A percentile compares a stretch with the other conserved stretches of the same genome.
These are phyloP conservation scores for Sebastes trivittatus DNA, from an alignment of 2,797 vertebrate species.

Conservation along the genomic window DNA sequence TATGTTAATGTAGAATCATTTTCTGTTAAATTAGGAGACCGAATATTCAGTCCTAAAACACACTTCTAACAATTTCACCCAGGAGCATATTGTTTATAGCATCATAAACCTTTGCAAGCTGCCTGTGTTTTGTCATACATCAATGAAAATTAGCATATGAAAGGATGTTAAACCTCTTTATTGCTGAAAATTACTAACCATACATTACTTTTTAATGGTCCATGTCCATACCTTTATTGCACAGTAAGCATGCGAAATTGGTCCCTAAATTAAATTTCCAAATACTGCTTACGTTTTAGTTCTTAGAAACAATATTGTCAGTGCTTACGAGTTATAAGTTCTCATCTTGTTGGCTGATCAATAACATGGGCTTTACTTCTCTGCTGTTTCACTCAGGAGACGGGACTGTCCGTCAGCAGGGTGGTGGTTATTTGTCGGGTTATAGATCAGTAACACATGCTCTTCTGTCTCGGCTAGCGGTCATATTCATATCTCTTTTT, in stretches of 20 bases:
- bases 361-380: slow-evolving; percentile 7
- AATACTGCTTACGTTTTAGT: neutral
- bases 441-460: slow-evolving; percentile 34
- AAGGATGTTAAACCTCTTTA: neutral
- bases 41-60: neutral
- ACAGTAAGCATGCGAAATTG: neutral
- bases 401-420: neutral
- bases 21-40: neutral
- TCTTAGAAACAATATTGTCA: neutral
- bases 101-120: neutral
- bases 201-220: neutral
- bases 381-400: neutral
- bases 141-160: neutral
- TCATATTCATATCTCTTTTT: slow-evolving; percentile 21
- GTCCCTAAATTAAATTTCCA: neutral
- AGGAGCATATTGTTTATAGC: neutral
- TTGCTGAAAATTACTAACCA: neutral
- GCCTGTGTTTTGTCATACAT: neutral
- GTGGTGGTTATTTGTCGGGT: neutral
- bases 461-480: neutral
- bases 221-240: neutral
- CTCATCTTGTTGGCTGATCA: slow-evolving; percentile 1
- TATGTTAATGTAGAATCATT: neutral
- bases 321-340: neutral
- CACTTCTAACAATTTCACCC: neutral